phyloP scores from a whole-genome alignment of 30 jellyfish, hydroid and myxozoan species.

The Chrysaora quinquecirrha region DNA sequence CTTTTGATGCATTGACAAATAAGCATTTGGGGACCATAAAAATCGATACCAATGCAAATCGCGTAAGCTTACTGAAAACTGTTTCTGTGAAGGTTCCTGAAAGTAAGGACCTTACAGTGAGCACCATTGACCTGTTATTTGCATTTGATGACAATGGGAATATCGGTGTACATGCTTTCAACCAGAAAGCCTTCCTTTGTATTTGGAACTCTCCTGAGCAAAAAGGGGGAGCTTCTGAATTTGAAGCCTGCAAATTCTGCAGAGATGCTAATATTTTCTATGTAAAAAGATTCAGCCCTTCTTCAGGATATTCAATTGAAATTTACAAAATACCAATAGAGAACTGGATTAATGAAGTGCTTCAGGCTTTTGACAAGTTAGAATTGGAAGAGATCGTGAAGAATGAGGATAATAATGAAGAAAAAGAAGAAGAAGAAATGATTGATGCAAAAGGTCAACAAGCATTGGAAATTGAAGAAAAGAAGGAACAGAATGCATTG shows the following conservation, averaged over 20 bases:
- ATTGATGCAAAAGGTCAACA: neutral
- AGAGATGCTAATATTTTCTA: slow-evolving; percentile 5
- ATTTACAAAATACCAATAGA: slow-evolving; percentile 40
- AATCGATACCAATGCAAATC: neutral
- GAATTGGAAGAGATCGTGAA: neutral
- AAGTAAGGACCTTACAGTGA: neutral
- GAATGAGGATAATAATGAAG: neutral
- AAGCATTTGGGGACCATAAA: neutral
- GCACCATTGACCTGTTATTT: neutral
- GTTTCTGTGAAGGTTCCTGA: slow-evolving; percentile 5
- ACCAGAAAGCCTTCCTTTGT: slow-evolving; percentile 7
- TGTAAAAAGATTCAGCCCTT: neutral
- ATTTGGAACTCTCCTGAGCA: neutral
- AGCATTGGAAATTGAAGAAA: neutral
- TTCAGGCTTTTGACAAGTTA: slow-evolving; percentile 1
- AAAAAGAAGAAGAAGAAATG: slow-evolving; percentile 21
- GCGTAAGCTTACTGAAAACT: slow-evolving; percentile 17
- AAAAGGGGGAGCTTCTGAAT: neutral
- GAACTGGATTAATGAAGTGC: slow-evolving; percentile 33
- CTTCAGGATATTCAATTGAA: slow-evolving; percentile 16
- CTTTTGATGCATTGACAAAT: slow-evolving; percentile 11
- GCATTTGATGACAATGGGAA: slow-evolving; percentile 25
- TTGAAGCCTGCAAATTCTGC: slow-evolving; percentile 20
- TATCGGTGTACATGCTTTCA: neutral
- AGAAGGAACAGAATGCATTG: neutral